Base-by-base conservation (phyloP, 1,140 invertebrate species). In the Drosophila persimilis region DNA sequence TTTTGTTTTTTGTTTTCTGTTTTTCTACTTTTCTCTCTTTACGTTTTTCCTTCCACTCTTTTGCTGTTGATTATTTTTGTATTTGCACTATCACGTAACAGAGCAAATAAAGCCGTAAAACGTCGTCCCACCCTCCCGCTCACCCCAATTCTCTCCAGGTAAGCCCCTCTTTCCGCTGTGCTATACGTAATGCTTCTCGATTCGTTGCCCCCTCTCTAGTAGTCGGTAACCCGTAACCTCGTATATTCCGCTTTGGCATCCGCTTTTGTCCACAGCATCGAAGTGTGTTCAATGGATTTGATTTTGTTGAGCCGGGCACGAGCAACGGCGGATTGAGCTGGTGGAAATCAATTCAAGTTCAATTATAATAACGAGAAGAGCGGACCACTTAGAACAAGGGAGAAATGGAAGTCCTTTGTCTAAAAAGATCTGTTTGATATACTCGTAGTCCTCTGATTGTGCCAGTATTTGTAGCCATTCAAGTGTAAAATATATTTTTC, bases 51-150 rank as follows among this genome's bases (percentile, higher is more conserved):
- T 41, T 44, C 52, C 31, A 31, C 8, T 64, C 45, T 61, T 56
- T 70, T 46, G 39, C 41, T 64, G 79, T 86, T 86, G 77, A 86
- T 85, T 85, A 81, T 86, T 75, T 74, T 73, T 75, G 62, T 74
- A 59, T 74, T 85, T 74, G 73, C 77, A 85, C 79, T 85, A 86
- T 85, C 81, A 86, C 81, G 81, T 85, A 85, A 77, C 73, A 65
- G 54, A 31, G 59, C 64, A 75, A 86, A 86, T 86, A 77, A 85
- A 85, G 81, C 86, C 81, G 81, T 85, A 86, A 86, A 85, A 81
- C 50, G 73, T 73, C 62, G 62, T 48, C 45, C 15, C 24, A 26
- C 61, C 54, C 22, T 35, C 26, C n/a, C 13, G 31, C 47, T 44
- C 45, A 13, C 31, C 31, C 0, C 29, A 7, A 7, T 2, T 7